phyloP scores from a whole-genome alignment of 2,888 invertebrate genomes.

The Tineola bisselliella region DNA sequence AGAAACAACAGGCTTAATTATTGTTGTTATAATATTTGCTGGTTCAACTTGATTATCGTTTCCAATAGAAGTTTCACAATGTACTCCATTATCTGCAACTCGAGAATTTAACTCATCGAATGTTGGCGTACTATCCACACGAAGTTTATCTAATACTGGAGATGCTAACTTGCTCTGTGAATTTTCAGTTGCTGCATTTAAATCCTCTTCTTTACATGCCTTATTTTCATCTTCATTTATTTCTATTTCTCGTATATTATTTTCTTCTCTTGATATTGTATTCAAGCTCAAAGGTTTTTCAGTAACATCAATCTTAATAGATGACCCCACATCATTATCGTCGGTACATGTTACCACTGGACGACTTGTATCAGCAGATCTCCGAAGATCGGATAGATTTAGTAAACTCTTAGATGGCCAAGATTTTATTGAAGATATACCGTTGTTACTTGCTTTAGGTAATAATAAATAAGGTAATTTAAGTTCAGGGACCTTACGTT shows the following conservation, averaged over 20 bases:
- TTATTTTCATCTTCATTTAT: not conserved
- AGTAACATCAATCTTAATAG: not conserved
- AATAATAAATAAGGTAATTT: not conserved
- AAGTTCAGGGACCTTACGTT: not conserved
- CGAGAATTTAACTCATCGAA: not conserved
- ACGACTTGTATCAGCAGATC: not conserved
- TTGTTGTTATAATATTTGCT: not conserved
- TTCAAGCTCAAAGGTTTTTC: not conserved
- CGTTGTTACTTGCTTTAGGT: not conserved
- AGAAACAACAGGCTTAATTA: not conserved
- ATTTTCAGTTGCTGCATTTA: not conserved
- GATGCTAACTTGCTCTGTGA: not conserved
- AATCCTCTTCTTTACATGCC: not conserved
- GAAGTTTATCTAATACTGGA: not conserved
- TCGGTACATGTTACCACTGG: not conserved
- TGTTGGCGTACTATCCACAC: not conserved
- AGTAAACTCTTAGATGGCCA: not conserved
- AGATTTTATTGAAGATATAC: not conserved
- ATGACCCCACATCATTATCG: not conserved
- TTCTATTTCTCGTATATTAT: not conserved
- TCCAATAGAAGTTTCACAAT: not conserved
- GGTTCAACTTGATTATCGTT: not conserved
- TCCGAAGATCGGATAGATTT: not conserved
- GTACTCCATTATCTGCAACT: not conserved
- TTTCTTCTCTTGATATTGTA: not conserved